Percentiles rank a stretch among this genome's conserved stretches.
Conservation (phyloP, 2,113 vertebrate species). For the Cinclus mexicanus region DNA sequence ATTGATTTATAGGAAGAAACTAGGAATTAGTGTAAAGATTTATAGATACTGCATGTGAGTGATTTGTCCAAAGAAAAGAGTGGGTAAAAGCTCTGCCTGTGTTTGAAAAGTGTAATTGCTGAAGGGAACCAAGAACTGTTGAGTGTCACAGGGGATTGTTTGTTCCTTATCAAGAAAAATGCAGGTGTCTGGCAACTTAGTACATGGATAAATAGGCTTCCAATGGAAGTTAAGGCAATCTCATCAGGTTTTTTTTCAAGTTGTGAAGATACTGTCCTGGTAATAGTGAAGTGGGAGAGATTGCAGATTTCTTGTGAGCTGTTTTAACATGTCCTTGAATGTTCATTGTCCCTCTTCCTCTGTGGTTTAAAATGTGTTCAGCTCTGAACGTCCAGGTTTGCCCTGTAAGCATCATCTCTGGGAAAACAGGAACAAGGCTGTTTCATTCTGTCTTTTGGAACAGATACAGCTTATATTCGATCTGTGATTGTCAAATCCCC, state of each 20-base stretch:
- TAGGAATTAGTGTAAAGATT: neutral
- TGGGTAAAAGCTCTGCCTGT: neutral
- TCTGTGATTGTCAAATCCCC: neutral
- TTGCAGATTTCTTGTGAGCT: neutral
- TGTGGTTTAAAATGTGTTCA: neutral
- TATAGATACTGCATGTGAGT: neutral
- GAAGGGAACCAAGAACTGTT: neutral
- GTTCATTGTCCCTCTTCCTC: neutral
- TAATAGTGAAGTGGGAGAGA: neutral
- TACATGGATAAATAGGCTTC: neutral
- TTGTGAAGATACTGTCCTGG: neutral
- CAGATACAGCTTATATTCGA: neutral
- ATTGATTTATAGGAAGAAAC: neutral
- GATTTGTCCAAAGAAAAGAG: neutral
- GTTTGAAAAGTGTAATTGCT: accelerated
- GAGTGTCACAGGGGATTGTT: neutral
- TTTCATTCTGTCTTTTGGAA: neutral
- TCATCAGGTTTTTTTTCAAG: neutral
- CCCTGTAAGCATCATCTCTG: neutral
- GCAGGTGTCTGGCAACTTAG: neutral
- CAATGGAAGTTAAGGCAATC: neutral
- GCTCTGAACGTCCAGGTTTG: neutral
- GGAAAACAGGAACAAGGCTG: neutral
- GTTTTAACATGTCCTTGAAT: neutral
- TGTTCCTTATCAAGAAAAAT: neutral